Evolutionary conservation across 1,140 invertebrate species (phyloP).

Genomic region (Leptinotarsa defecta): DNA sequence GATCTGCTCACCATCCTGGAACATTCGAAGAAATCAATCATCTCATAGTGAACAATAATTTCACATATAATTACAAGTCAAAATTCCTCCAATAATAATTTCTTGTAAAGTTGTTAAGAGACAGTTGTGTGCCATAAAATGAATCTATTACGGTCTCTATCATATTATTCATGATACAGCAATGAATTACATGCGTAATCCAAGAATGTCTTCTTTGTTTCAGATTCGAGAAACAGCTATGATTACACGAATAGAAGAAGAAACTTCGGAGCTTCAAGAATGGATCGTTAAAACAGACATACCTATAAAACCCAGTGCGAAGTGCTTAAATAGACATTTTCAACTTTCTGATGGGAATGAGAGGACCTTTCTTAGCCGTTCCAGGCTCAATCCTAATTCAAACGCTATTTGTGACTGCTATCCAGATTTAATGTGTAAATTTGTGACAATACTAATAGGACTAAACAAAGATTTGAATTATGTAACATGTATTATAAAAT

Average conservation of each 20-base stretch:
- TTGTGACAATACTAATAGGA: constrained; percentile 48
- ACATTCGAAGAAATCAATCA: no score
- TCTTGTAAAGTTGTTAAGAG: no score
- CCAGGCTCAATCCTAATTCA: constrained; percentile 29
- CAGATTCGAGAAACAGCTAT: background rate
- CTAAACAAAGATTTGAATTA: constrained; percentile 34
- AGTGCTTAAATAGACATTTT: constrained; percentile 6
- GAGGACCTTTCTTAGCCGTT: constrained; percentile 5
- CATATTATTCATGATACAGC: no score
- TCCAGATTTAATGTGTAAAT: constrained; percentile 45
- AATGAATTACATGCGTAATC: background rate
- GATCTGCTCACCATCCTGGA: no score
- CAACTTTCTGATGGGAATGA: constrained; percentile 6
- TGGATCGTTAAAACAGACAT: background rate
- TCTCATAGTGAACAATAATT: no score
- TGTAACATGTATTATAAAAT: constrained; percentile 37
- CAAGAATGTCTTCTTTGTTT: background rate
- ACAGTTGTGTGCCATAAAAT: no score
- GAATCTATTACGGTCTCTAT: no score
- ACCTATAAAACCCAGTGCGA: background rate
- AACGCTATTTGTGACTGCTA: constrained; percentile 43
- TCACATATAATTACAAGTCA: no score
- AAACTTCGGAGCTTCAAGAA: background rate
- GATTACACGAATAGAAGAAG: background rate
- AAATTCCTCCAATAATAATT: no score